Base-by-base conservation (phyloP, 2,888 invertebrate genomes). In the Cantharis rufa region DNA sequence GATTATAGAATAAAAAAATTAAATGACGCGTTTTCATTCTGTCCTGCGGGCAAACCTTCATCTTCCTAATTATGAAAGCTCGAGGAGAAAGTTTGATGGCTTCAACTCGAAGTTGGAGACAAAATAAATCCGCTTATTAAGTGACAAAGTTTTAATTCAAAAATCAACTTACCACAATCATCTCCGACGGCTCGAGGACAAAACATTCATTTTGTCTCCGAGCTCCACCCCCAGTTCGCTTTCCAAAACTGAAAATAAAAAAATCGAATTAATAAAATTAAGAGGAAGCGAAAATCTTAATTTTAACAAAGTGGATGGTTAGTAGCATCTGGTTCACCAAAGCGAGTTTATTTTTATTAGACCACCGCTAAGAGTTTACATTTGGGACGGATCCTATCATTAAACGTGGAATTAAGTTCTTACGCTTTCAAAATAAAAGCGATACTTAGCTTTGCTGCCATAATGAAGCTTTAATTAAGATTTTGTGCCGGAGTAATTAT, bases 171-270 rank as follows among this genome's bases (percentile, higher is more conserved):
- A 95, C 95, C 89, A 94, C 94, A 86, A 96, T 94, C 94, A 96
- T 94, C 90, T 95, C 95, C 84, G 95, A 95, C 79, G 94, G 93
- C 88, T 96, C 95, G 87, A 95, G 90, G 79, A 95, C 94, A 88
- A 96, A 92, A 88, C 96, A 96, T 88, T 95, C 95, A 89, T 94
- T 95, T 82, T 93, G 92, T 83, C 95, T 90, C 81, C 95, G 90
- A 82, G 93, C 92, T 87, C 93, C 94, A 86, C 93, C 93, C 80
- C 93, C 92, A 83, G 93, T 93, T 84, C 95, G 90, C 89, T 95
- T 94, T 83, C 95, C 95, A 89, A 95, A 95, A 90, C 95, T 95
- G 90, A 74, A 93, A 92, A 82, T 87, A 82, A 83, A 80, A 21
- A 83, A 79, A 80, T 66, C n/a, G 13, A 13, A 21, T 21, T 21